A percentile compares a stretch with the other conserved stretches of the same genome.
Evolutionary conservation across 1,140 invertebrate genomes (phyloP).

Genomic region (Bacillus rossius): DNA sequence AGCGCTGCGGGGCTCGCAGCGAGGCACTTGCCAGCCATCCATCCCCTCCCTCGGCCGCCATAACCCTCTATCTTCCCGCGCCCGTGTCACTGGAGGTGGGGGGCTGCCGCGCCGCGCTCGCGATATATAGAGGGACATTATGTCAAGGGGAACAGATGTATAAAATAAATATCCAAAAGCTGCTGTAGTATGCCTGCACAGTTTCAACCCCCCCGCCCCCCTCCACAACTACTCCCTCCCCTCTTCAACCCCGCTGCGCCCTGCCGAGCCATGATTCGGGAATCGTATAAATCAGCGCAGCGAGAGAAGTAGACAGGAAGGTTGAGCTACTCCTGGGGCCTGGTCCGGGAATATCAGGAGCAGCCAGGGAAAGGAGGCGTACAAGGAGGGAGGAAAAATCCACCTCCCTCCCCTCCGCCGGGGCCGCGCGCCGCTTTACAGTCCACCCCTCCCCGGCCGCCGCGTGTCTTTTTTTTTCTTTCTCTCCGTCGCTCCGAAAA

Average conservation of each 20-base stretch:
- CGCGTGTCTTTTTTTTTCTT: constrained; percentile 18
- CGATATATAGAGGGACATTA: constrained; percentile 46
- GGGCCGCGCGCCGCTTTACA: neutral
- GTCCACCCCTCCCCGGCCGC: neutral
- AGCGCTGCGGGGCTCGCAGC: too few species aligned
- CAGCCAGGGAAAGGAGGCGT: neutral
- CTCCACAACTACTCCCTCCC: neutral
- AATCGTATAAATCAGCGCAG: constrained; percentile 42
- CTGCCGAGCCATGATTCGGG: constrained; percentile 44
- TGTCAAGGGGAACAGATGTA: constrained; percentile 47
- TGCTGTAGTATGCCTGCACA: constrained; percentile 14
- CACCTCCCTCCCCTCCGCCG: neutral
- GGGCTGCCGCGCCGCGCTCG: constrained; percentile 28
- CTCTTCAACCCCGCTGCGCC: too few species aligned
- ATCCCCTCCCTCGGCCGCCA: neutral
- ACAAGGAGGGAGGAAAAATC: neutral
- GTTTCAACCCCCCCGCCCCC: too few species aligned
- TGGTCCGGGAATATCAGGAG: neutral
- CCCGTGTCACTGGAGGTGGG: neutral
- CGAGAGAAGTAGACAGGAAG: neutral
- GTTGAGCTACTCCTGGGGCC: neutral
- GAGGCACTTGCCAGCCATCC: constrained; percentile 10
- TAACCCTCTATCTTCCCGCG: neutral
- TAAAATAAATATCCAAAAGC: constrained; percentile 44
- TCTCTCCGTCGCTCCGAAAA: constrained; percentile 8